Conservation (phyloP, 2,888 invertebrate species). For the Lasioglossum leucozonium region DNA sequence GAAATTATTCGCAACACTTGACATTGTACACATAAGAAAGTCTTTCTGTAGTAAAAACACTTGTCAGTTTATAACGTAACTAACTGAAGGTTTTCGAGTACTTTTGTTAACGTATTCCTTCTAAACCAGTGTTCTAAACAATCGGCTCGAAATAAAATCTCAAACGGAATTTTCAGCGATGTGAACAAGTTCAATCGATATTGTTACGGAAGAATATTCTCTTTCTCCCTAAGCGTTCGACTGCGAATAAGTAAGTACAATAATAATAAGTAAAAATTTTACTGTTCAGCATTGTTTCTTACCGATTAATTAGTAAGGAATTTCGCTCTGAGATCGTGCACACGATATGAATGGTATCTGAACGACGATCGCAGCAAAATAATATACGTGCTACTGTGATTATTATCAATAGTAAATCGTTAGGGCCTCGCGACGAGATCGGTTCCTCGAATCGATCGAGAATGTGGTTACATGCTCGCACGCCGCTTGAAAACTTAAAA, state of each 20-base stretch:
- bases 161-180: neutral
- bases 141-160: neutral
- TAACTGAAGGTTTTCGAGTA: neutral
- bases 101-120: neutral
- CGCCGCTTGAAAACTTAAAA: neutral
- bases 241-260: neutral
- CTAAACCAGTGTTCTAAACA: no score
- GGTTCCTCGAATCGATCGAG: neutral
- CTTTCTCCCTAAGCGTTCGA: neutral
- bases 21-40: neutral
- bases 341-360: neutral
- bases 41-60: neutral
- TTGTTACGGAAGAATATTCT: neutral
- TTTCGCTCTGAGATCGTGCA: neutral
- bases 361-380: neutral
- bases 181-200: neutral
- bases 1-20: neutral
- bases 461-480: neutral
- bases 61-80: neutral
- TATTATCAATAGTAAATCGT: neutral
- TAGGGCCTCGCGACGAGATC: neutral
- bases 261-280: neutral
- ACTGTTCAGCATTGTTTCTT: neutral
- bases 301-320: conserved; percentile 3
- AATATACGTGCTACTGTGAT: neutral